Evolutionary conservation across 2,113 vertebrate genomes (phyloP).

Genomic region (Columbina picui): DNA sequence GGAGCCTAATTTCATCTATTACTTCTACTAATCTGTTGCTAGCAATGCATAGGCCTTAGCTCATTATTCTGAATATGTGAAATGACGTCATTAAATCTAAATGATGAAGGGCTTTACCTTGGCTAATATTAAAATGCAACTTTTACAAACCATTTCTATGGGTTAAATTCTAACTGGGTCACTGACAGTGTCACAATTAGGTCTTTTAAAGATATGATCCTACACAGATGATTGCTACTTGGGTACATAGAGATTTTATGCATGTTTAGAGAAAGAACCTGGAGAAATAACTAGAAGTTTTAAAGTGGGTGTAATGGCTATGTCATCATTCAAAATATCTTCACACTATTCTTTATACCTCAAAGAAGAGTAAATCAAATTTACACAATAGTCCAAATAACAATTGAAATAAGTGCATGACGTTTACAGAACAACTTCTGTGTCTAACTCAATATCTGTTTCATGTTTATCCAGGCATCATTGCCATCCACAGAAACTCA

Average conservation of each 20-base stretch:
- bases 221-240: background rate
- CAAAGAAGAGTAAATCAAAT: background rate
- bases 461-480: background rate
- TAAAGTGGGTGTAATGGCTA: background rate
- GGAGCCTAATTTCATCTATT: slow-evolving; percentile 42
- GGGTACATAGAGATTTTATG: background rate
- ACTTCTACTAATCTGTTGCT: background rate
- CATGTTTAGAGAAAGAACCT: background rate
- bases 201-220: background rate
- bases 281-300: background rate
- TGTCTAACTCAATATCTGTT: background rate
- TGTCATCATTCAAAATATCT: background rate
- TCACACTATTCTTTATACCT: background rate
- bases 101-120: background rate
- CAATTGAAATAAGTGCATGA: background rate
- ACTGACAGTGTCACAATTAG: background rate
- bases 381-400: background rate
- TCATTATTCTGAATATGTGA: background rate
- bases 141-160: background rate
- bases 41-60: background rate
- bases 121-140: background rate
- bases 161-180: background rate
- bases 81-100: background rate
- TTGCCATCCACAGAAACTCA: background rate
- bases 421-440: background rate